Conservation (phyloP, 2,113 vertebrate species). For the Dicerorhinus sumatrensis region DNA sequence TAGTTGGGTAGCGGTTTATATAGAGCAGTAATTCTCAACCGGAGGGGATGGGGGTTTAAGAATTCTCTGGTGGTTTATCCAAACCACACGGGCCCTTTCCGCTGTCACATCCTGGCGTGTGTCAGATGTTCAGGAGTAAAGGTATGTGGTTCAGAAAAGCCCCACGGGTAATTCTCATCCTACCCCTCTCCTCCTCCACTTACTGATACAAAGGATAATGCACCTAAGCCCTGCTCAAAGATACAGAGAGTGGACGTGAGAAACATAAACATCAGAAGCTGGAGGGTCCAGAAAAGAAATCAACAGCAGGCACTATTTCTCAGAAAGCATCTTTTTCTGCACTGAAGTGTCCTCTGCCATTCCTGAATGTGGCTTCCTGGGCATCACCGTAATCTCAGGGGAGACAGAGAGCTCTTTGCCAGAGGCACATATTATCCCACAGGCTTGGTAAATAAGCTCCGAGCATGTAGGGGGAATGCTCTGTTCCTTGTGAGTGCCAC, state of each 20-base stretch:
- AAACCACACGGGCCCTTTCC: not conserved
- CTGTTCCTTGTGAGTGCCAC: not conserved
- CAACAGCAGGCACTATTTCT: not conserved
- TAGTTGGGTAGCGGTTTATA: not conserved
- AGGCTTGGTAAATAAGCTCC: not conserved
- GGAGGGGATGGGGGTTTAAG: not conserved
- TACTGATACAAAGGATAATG: not conserved
- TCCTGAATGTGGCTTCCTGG: constrained; percentile 8
- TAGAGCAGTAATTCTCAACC: not conserved
- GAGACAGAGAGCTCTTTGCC: not conserved
- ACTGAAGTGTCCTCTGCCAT: not conserved
- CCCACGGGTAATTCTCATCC: not conserved
- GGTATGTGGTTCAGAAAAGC: not conserved
- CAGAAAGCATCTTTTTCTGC: not conserved
- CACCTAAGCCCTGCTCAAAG: not conserved
- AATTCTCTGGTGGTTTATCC: not conserved
- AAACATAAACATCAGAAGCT: not conserved
- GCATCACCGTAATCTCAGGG: not conserved
- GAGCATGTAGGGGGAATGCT: not conserved
- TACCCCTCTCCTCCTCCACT: not conserved
- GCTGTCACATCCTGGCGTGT: not conserved
- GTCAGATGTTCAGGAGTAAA: not conserved
- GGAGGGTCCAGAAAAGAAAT: not conserved
- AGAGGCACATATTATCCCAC: not conserved
- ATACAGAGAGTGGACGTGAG: not conserved